Percentiles rank a stretch among this genome's conserved stretches.
Conservation (phyloP, 2,113 vertebrate species). For the Bubo blakistoni region DNA sequence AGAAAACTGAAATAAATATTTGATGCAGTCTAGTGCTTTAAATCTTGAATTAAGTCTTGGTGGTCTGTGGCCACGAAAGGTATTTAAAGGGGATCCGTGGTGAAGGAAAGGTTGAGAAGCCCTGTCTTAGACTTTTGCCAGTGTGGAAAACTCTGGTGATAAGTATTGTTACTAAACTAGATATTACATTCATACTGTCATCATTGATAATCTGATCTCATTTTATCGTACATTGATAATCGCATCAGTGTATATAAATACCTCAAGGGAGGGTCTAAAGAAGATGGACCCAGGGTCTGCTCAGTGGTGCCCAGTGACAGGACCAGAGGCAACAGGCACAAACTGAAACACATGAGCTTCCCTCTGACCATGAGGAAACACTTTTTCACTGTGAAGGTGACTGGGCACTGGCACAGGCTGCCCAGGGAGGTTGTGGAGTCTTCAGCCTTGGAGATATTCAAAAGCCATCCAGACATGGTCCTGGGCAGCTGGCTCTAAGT, state of each 20-base stretch:
- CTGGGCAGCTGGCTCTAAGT: background rate
- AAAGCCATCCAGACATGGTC: background rate
- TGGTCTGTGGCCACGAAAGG: too few relatives aligned
- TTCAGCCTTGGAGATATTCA: background rate
- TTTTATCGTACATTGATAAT: background rate
- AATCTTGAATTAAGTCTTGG: too few relatives aligned
- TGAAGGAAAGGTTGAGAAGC: too few relatives aligned
- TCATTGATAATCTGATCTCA: background rate
- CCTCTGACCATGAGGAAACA: background rate
- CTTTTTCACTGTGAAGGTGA: background rate
- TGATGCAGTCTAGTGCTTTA: too few relatives aligned
- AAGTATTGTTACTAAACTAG: background rate
- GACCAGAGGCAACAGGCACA: background rate
- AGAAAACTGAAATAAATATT: too few relatives aligned
- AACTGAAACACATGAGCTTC: background rate
- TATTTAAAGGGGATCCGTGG: too few relatives aligned
- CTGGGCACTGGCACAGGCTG: background rate
- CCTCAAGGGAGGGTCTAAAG: background rate
- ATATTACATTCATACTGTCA: background rate
- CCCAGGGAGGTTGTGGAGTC: background rate
- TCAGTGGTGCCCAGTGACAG: background rate
- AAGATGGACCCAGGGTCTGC: background rate
- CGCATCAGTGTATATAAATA: background rate
- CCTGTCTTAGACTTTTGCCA: background rate
- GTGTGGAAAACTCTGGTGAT: background rate